phyloP scores from a whole-genome alignment of 1,140 invertebrate species.

The Zaprionus camerounensis region DNA sequence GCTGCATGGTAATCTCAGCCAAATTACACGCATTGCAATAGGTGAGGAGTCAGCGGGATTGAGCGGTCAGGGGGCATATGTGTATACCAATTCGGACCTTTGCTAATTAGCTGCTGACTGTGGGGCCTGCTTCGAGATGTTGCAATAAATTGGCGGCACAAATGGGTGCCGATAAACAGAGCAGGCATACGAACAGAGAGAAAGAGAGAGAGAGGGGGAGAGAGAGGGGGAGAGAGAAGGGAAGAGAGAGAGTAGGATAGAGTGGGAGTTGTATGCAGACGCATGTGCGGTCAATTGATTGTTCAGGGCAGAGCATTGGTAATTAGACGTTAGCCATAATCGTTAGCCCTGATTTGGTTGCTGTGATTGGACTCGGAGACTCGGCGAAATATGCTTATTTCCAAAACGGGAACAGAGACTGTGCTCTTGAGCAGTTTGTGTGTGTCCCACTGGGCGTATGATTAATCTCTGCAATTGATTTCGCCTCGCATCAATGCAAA shows the following conservation, averaged over 20 bases:
- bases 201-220: not conserved
- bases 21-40: constrained; percentile 39
- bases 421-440: not conserved
- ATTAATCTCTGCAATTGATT: not conserved
- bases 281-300: constrained; percentile 30
- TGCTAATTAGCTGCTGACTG: constrained; percentile 36
- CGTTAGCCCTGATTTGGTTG: constrained; percentile 8
- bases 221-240: not conserved
- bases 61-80: not conserved
- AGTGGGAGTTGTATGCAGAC: not conserved
- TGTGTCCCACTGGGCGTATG: constrained; percentile 19
- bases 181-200: not conserved
- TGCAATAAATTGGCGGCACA: constrained; percentile 43
- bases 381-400: not conserved
- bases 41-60: not conserved
- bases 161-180: constrained; percentile 24
- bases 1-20: constrained; percentile 23
- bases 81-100: constrained; percentile 22
- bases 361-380: not conserved
- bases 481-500: not conserved
- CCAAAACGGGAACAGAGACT: not conserved
- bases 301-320: constrained; percentile 23
- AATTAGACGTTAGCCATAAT: constrained; percentile 32
- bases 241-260: not conserved
- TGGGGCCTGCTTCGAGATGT: constrained; percentile 16